Percentiles rank a stretch among this genome's conserved stretches.
phyloP scores from a whole-genome alignment of 1,140 invertebrate genomes.

The Tribolium madens region DNA sequence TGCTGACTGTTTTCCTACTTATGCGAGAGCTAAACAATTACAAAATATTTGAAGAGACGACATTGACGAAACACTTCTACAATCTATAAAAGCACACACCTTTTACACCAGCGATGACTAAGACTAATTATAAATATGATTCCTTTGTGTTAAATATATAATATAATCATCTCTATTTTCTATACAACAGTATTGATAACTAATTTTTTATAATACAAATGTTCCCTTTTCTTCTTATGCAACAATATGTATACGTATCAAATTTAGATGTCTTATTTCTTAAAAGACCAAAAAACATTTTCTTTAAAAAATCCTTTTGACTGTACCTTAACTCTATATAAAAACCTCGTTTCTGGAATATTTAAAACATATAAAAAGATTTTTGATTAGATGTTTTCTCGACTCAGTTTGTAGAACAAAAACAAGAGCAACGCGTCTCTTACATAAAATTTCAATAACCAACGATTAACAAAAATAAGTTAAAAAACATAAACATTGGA shows the following conservation, averaged over 20 bases:
- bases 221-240: constrained; percentile 61
- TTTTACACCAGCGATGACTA: constrained; percentile 63
- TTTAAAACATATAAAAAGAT: constrained; percentile 9
- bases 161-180: constrained; percentile 61
- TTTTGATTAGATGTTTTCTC: constrained; percentile 29
- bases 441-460: constrained; percentile 40
- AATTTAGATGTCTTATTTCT: constrained; percentile 53
- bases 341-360: constrained; percentile 25
- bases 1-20: constrained; percentile 39
- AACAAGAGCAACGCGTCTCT: constrained; percentile 19
- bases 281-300: constrained; percentile 48
- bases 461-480: constrained; percentile 40
- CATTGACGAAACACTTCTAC: constrained; percentile 58
- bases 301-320: constrained; percentile 47
- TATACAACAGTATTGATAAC: constrained; percentile 63
- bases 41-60: constrained; percentile 53
- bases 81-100: constrained; percentile 65
- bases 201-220: constrained; percentile 63
- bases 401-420: neutral
- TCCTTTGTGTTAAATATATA: constrained; percentile 63
- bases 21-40: constrained; percentile 42
- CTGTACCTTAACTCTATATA: constrained; percentile 42
- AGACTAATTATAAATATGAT: constrained; percentile 62
- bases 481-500: constrained; percentile 43
- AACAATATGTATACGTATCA: constrained; percentile 62